Evolutionary conservation across 2,797 vertebrate species (phyloP).

Genomic region (Ispidina lecontei): DNA sequence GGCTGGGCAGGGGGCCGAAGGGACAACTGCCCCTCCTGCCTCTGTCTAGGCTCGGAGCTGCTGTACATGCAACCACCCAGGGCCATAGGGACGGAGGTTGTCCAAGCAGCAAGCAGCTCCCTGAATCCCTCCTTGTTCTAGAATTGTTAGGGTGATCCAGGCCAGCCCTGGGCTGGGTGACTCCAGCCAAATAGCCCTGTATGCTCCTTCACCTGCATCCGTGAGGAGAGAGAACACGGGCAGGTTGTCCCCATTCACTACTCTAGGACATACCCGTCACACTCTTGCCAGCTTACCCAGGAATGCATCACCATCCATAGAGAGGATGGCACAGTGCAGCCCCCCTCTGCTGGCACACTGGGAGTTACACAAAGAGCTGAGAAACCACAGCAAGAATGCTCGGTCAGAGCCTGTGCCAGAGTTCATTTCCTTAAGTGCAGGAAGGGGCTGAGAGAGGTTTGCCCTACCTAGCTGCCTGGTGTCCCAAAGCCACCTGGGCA

Average conservation of each 20-base stretch:
- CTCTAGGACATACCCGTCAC: background rate
- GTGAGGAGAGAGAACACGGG: rapidly evolving
- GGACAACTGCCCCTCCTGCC: background rate
- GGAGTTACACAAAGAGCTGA: background rate
- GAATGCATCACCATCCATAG: background rate
- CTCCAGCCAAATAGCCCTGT: background rate
- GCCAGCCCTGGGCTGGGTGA: background rate
- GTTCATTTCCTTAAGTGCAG: background rate
- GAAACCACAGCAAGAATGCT: background rate
- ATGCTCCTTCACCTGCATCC: background rate
- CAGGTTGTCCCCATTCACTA: background rate
- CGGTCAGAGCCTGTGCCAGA: rapidly evolving
- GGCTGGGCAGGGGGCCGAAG: too few species aligned
- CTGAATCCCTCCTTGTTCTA: background rate
- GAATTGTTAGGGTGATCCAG: background rate
- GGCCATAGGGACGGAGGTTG: rapidly evolving
- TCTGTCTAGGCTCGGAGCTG: background rate
- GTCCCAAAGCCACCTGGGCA: background rate
- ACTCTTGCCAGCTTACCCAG: background rate
- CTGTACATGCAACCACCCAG: background rate
- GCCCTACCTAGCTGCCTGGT: rapidly evolving
- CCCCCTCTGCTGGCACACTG: rapidly evolving
- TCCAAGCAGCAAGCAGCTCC: background rate
- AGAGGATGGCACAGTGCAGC: background rate
- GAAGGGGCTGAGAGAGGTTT: background rate